phyloP scores from a whole-genome alignment of 2,113 vertebrate genomes.

The Megaleporinus macrocephalus region DNA sequence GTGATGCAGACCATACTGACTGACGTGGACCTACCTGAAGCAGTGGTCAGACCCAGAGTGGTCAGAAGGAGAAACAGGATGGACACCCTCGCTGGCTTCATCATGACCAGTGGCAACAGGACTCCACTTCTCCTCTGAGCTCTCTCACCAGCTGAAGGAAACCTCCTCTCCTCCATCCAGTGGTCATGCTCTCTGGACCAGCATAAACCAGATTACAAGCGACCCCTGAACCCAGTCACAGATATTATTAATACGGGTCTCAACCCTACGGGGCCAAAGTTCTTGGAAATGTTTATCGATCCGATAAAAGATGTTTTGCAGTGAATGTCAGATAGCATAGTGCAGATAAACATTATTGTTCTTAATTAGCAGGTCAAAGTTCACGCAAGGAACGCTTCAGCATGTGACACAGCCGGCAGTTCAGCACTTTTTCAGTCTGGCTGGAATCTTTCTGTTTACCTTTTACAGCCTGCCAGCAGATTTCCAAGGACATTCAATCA shows the following conservation, averaged over 20 bases:
- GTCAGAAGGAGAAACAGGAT: conserved; percentile 1
- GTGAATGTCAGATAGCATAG: neutral
- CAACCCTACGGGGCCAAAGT: neutral
- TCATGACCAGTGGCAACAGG: neutral
- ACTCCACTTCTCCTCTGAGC: neutral
- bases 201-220: conserved; percentile 12
- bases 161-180: neutral
- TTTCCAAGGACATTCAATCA: too few relatives aligned
- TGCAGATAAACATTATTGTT: neutral
- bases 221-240: neutral
- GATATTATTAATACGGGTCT: neutral
- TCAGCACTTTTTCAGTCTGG: too few relatives aligned
- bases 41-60: neutral
- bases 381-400: too few relatives aligned
- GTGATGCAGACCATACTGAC: neutral
- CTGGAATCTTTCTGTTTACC: too few relatives aligned
- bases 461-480: too few relatives aligned
- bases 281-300: neutral
- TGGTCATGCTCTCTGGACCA: neutral
- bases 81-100: neutral
- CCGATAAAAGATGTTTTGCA: neutral
- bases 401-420: too few relatives aligned
- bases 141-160: neutral
- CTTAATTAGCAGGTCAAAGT: neutral
- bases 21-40: neutral